Conservation (phyloP, 2,113 vertebrate genomes). For the Malurus cyaneus region DNA sequence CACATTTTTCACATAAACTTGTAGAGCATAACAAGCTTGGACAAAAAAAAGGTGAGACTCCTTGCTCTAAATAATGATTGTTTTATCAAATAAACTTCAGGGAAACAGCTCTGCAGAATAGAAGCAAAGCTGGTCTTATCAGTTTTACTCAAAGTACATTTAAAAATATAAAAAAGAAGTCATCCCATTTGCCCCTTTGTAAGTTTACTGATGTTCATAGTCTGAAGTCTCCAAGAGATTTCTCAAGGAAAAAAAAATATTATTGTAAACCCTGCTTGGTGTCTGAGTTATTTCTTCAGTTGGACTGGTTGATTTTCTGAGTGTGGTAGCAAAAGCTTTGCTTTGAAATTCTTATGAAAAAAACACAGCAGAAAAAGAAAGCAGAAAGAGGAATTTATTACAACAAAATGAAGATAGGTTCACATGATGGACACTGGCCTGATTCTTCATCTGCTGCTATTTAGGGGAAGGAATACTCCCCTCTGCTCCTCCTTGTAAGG, state of each 20-base stretch:
- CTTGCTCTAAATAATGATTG: not conserved
- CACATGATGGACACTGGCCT: not conserved
- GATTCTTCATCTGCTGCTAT: not conserved
- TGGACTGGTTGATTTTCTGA: not conserved
- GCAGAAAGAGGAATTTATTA: not conserved
- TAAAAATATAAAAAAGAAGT: not conserved
- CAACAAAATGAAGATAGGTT: not conserved
- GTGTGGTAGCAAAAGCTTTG: not conserved
- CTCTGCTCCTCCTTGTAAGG: not conserved
- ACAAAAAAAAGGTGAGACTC: not conserved
- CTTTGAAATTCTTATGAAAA: not conserved
- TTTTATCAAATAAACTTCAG: not conserved
- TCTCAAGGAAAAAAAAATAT: not conserved
- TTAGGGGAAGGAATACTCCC: not conserved
- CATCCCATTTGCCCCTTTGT: not conserved
- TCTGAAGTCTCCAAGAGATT: not conserved
- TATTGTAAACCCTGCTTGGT: not conserved
- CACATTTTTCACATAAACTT: not conserved
- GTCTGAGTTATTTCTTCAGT: not conserved
- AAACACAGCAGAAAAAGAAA: not conserved
- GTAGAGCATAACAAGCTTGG: not conserved
- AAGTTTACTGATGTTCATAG: not conserved
- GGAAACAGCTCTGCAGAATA: not conserved
- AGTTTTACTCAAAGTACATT: rapidly evolving
- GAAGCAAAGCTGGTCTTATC: not conserved